Base-by-base conservation (phyloP, 2,888 invertebrate genomes). In the Lasius platythorax region DNA sequence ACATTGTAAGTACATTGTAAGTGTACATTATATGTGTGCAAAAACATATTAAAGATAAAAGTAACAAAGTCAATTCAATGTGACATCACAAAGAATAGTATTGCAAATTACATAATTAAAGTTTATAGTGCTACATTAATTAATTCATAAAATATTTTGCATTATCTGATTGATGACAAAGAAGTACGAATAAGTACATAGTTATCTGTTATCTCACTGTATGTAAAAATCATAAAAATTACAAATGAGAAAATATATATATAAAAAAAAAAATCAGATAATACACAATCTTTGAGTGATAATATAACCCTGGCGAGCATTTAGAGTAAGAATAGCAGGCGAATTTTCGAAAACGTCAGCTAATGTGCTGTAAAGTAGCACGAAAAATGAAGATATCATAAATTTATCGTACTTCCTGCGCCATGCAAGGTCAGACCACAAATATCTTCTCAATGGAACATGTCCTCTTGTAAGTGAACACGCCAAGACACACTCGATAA, bases 401-500 rank as follows among this genome's bases (percentile, higher is more conserved):
- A 56, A 78, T 37, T 72, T 46, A 61, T 61, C 43, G 18, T 23
- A 33, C 43, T 72, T 79, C 30, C 33, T 61, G 46, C 33, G 33
- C 18, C 30, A 30, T 43, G 78, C 68, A 78, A 68, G 68, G 68
- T 78, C 68, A 61, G 12, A 46, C 33, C 58, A 72, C 23, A 61
- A 43, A 46, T 23, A 46, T 61, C 61, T 61, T 50, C 43, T 61
- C 12, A 30, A 46, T 12, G 18, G 5, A 12, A 28, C 37, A 33
- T 72, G 30, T 56, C 72, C 23, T 81, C 46, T 18, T 61, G 5
- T 23, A 43, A 2, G 46, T 70, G 75, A 43, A 66, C 64, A 73
- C 64, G 70, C 53, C 50, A 56, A 50, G 58, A 30, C 53, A 28
- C 75, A 40, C 75, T 73, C 53, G n/a, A 73, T 53, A 75, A 78